These are phyloP conservation scores for Danionella cerebrum DNA, from an alignment of 2,113 vertebrate genomes.

Conservation along the genomic window DNA sequence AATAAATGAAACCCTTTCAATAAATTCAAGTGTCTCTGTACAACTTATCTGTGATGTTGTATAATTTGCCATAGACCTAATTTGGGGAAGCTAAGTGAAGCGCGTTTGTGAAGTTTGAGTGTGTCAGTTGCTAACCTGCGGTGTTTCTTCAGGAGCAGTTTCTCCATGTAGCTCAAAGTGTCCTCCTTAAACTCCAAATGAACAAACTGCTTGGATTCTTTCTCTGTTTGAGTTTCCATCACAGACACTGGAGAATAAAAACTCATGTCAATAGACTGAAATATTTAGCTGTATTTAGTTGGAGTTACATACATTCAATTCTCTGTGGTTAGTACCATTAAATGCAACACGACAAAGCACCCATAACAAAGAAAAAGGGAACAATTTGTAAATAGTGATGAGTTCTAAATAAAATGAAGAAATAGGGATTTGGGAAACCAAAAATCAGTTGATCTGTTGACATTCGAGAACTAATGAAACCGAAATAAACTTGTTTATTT, in stretches of 20 bases:
- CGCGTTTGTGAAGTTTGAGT: background rate
- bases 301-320: too few species aligned
- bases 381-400: too few species aligned
- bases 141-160: conserved; percentile 82
- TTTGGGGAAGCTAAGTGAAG: conserved; percentile 8
- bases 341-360: too few species aligned
- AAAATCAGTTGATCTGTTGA: too few species aligned
- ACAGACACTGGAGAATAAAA: conserved; percentile 53
- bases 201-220: conserved; percentile 47
- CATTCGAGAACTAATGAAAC: too few species aligned
- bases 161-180: conserved; percentile 80
- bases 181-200: conserved; percentile 72
- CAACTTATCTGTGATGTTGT: background rate
- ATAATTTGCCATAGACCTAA: conserved; percentile 9
- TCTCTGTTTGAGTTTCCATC: conserved; percentile 72
- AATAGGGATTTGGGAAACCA: too few species aligned
- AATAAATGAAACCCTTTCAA: background rate
- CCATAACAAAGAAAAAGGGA: too few species aligned
- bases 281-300: background rate
- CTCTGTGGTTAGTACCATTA: too few species aligned
- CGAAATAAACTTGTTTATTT: too few species aligned
- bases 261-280: background rate
- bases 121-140: conserved; percentile 67
- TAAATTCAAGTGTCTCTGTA: background rate
- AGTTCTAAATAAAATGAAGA: too few species aligned